phyloP scores from a whole-genome alignment of 2,797 vertebrate genomes.

The Acestrorhynchus altus region DNA sequence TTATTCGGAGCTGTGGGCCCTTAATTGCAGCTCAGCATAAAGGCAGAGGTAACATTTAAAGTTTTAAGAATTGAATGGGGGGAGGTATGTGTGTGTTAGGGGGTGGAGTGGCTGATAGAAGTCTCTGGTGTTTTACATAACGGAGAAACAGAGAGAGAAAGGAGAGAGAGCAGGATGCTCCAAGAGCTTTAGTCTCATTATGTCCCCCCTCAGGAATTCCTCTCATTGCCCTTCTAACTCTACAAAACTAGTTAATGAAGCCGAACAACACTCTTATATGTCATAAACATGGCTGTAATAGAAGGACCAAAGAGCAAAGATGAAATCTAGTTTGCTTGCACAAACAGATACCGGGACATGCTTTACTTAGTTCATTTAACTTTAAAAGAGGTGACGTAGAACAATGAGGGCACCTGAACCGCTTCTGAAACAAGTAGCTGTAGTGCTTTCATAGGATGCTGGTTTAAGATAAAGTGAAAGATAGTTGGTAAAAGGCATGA shows the following conservation, averaged over 20 bases:
- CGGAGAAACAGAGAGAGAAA: conserved; percentile 38
- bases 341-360: background rate
- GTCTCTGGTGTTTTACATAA: conserved; percentile 71
- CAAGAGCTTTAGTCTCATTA: conserved; percentile 25
- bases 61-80: conserved; percentile 61
- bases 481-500: no score
- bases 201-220: conserved; percentile 13
- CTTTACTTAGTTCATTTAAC: background rate
- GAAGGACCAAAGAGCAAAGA: background rate
- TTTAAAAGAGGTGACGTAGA: background rate
- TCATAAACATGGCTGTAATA: background rate
- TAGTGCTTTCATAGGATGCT: background rate
- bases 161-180: conserved; percentile 1
- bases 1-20: conserved; percentile 78
- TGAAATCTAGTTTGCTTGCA: background rate
- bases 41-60: conserved; percentile 74
- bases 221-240: conserved; percentile 7
- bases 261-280: background rate
- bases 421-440: background rate
- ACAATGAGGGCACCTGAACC: no score
- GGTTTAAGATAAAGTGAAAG: no score
- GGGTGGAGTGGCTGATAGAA: conserved; percentile 53
- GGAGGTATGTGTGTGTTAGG: background rate
- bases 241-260: conserved; percentile 11
- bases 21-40: conserved; percentile 79